Conservation (phyloP, 2,888 invertebrate species). For the Actias luna region DNA sequence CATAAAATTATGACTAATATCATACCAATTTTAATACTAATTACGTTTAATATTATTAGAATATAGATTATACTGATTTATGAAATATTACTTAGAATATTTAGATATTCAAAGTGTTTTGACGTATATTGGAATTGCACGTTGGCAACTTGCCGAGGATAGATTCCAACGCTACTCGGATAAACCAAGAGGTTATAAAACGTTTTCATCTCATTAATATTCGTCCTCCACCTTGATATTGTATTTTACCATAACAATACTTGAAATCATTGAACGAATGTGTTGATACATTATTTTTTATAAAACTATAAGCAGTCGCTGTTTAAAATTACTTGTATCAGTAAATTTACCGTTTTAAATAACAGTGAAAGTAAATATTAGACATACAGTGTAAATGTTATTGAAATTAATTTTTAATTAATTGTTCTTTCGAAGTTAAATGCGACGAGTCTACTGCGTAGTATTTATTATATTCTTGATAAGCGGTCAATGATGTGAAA, state of each 20-base stretch:
- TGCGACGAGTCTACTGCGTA: slow-evolving; percentile 52
- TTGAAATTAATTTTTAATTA: slow-evolving; percentile 1
- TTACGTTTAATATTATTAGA: background rate
- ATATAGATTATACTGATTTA: background rate
- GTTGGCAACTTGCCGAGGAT: slow-evolving; percentile 47
- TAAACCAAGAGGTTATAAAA: slow-evolving; percentile 44
- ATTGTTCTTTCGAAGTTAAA: slow-evolving; percentile 3
- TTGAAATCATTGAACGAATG: background rate
- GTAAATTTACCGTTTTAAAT: background rate
- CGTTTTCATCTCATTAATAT: slow-evolving; percentile 29
- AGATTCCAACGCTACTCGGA: slow-evolving; percentile 48
- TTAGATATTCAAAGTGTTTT: slow-evolving; percentile 14
- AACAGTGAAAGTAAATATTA: background rate
- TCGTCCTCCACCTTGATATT: slow-evolving; percentile 46
- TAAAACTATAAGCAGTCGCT: background rate
- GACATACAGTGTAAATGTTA: background rate
- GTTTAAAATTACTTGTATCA: background rate
- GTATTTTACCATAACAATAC: slow-evolving; percentile 4
- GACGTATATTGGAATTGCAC: slow-evolving; percentile 29
- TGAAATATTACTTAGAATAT: slow-evolving; percentile 7
- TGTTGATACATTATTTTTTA: background rate
- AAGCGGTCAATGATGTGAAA: slow-evolving; percentile 63
- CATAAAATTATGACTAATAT: too few species aligned
- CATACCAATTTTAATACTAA: background rate
- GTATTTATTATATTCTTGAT: slow-evolving; percentile 53